These are phyloP conservation scores for Acridotheres tristis DNA, from an alignment of 2,797 vertebrate genomes.

Conservation along the genomic window DNA sequence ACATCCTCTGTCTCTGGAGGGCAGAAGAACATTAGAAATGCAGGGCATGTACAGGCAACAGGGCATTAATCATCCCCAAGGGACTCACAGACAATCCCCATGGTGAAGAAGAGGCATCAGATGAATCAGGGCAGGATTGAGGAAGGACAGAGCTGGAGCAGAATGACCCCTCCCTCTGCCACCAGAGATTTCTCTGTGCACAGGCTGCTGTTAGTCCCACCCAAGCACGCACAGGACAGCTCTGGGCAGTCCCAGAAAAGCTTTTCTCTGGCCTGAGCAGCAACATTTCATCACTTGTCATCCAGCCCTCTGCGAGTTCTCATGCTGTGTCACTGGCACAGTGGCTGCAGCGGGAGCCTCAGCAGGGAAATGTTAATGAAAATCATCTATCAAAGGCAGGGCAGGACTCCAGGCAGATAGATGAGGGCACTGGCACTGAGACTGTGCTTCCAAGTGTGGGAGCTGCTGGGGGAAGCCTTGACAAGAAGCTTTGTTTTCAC, in stretches of 20 bases:
- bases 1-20: not conserved
- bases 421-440: not conserved
- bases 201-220: not conserved
- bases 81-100: not conserved
- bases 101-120: not conserved
- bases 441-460: not conserved
- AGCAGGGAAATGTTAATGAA: slow-evolving; percentile 13
- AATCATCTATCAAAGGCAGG: not conserved
- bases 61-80: not conserved
- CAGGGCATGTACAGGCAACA: not conserved
- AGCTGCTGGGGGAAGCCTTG: not conserved
- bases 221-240: fast-evolving
- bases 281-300: not conserved
- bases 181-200: not conserved
- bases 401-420: not conserved
- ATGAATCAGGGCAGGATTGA: not conserved
- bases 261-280: not conserved
- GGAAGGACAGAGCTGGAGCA: not conserved
- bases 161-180: not conserved
- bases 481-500: not conserved
- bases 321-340: not conserved
- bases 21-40: not conserved
- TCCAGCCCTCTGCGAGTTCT: not conserved
- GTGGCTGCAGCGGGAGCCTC: not conserved
- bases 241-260: not conserved